Evolutionary conservation across 2,888 invertebrate species (phyloP), one percentile per base, ranked within the genome.

Genomic region (Strigamia transsilvanica): DNA sequence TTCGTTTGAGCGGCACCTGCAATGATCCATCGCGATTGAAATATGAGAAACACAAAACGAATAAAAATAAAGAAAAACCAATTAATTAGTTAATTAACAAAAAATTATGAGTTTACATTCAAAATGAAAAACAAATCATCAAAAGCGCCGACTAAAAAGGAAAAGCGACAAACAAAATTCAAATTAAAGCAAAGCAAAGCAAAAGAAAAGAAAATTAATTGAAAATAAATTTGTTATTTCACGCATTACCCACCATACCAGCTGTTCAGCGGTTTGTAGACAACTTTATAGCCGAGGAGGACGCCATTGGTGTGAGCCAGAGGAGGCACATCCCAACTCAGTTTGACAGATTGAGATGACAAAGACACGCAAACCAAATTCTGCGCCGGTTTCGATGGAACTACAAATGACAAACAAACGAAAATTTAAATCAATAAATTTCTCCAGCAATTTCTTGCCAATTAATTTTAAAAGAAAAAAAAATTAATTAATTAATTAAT

Each of bases 241-340:
- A 61, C 61, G 61, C 61, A 61, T 80, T 61, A 41, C 80, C 46
- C 73, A 83, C 83, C 78, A n/a, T 77, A 21, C 83, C 83, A 82
- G 18, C 77, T 82, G 46, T 34, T 78, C 27, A 81, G 38, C 9
- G 77, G 86, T 82, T 87, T 87, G 84, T 87, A 87, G 51, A 87
- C 84, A 32, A 88, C 86, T 82, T 84, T 87, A 86, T 88, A 89
- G 0, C 89, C 89, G 84, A 87, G 87, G n/a, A 89, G 85, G 34
- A 88, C 86, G 1, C 89, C 89, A 83, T 88, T 87, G 6, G 88
- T 85, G 0, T 87, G 86, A 84, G 86, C 86, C 34, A 87, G 84
- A 0, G 88, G 88, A 12, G 88, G 88, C 4, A 87, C 86, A 4
- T 87, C 86, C 88, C 88, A 89, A 18, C 86, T 85, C n/a, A 88